Evolutionary conservation across 2,888 invertebrate species (phyloP).

Genomic region (Ophion ventricosus): DNA sequence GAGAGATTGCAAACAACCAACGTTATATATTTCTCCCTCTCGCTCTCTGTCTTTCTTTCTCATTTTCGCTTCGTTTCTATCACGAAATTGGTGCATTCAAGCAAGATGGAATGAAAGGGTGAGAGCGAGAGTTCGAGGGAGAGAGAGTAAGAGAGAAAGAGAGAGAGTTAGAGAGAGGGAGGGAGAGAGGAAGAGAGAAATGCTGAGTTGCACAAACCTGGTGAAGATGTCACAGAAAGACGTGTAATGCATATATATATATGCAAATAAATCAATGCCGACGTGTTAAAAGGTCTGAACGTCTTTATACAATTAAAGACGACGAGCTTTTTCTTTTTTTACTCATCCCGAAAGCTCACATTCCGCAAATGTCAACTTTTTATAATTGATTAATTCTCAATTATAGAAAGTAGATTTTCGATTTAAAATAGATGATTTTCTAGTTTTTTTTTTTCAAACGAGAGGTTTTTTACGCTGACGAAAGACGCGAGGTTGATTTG

Average conservation of each 20-base stretch:
- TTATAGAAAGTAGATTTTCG: background rate
- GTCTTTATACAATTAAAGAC: background rate
- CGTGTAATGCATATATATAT: background rate
- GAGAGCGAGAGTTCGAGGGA: background rate
- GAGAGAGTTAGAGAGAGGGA: background rate
- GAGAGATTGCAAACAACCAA: slow-evolving; percentile 19
- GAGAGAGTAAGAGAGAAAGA: background rate
- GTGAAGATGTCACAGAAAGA: slow-evolving; percentile 27
- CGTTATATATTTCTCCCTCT: slow-evolving; percentile 4
- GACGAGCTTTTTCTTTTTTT: background rate
- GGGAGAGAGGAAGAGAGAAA: slow-evolving; percentile 6
- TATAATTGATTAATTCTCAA: background rate
- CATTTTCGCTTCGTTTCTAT: background rate
- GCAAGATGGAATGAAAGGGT: background rate
- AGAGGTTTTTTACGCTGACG: background rate
- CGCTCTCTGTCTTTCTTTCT: background rate
- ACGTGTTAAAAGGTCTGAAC: background rate
- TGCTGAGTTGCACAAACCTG: slow-evolving; percentile 25
- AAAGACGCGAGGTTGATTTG: background rate
- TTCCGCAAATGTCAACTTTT: background rate
- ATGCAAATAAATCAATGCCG: background rate
- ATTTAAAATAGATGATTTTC: background rate
- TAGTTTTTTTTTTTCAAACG: background rate
- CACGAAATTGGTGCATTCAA: slow-evolving; percentile 4
- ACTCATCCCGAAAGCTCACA: background rate